Conservation (phyloP, 2,888 invertebrate species). For the Nudaria mundana region DNA sequence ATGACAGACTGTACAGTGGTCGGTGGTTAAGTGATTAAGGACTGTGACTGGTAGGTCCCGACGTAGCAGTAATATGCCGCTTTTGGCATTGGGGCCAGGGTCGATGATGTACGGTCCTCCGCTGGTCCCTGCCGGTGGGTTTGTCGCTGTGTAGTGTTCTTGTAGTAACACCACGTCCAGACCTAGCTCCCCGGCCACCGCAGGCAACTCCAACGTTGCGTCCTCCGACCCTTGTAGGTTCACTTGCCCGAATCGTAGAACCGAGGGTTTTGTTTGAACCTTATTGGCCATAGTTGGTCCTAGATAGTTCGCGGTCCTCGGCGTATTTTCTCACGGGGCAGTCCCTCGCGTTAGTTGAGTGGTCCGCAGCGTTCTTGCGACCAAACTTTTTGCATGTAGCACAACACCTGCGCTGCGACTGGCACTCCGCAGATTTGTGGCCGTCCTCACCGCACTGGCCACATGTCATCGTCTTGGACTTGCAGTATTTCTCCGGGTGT, state of each 20-base stretch:
- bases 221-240: conserved; percentile 21
- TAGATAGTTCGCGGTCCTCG: not conserved
- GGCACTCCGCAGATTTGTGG: conserved; percentile 14
- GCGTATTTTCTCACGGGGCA: conserved; percentile 26
- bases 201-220: conserved; percentile 23
- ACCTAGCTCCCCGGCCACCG: conserved; percentile 6
- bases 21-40: conserved; percentile 14
- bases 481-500: conserved; percentile 33
- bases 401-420: conserved; percentile 1
- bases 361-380: conserved; percentile 3
- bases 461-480: conserved; percentile 10
- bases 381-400: conserved; percentile 29
- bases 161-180: conserved; percentile 29
- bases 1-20: too few species aligned
- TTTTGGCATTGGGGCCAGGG: conserved; percentile 9
- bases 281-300: conserved; percentile 13
- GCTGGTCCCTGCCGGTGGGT: not conserved
- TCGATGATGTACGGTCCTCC: not conserved
- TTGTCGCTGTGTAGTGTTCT: conserved; percentile 24
- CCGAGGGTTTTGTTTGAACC: too few species aligned
- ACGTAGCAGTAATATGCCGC: conserved; percentile 13
- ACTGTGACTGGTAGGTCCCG: conserved; percentile 6
- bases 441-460: conserved; percentile 26
- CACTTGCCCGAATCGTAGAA: not conserved
- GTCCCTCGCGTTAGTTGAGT: conserved; percentile 14